phyloP scores from a whole-genome alignment of 92 coral and sea anemone genomes.

The Porites cylindrica region DNA sequence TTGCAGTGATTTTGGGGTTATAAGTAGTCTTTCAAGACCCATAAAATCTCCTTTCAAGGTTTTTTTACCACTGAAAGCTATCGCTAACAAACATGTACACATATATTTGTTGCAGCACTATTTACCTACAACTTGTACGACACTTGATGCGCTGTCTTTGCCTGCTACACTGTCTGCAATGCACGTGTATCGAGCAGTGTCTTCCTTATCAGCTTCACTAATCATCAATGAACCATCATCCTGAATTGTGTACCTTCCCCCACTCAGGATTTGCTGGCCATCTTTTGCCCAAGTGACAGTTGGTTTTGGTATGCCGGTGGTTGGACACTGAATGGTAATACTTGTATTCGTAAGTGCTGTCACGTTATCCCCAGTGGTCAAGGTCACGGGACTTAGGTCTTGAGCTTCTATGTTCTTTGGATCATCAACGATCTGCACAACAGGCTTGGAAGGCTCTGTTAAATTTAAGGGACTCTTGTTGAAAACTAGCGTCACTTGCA shows the following conservation, averaged over 20 bases:
- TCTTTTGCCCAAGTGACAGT: constrained; percentile 72
- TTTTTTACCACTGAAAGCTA: too few relatives aligned
- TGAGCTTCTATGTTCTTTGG: constrained; percentile 27
- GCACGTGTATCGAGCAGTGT: constrained; percentile 72
- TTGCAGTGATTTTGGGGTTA: background rate
- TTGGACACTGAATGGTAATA: constrained; percentile 65
- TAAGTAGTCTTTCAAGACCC: background rate
- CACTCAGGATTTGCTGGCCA: constrained; percentile 33
- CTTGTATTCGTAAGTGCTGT: constrained; percentile 63
- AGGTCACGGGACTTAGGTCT: constrained; percentile 59
- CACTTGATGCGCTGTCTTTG: constrained; percentile 29
- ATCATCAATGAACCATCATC: constrained; percentile 44
- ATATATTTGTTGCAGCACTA: background rate
- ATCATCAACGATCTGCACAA: background rate
- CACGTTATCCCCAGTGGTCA: constrained; percentile 76
- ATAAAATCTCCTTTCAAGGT: too few relatives aligned
- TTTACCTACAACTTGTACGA: constrained; percentile 39
- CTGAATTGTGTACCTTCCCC: constrained; percentile 19
- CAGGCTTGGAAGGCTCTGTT: constrained; percentile 47
- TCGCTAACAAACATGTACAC: too few relatives aligned
- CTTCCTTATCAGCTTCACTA: constrained; percentile 1
- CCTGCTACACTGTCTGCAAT: constrained; percentile 62
- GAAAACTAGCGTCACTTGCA: background rate
- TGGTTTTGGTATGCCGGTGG: constrained; percentile 77
- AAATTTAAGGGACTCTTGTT: background rate